Evolutionary conservation across 30 jellyfish, hydroid and myxozoan genomes (phyloP).

Genomic region (Aurelia sp.): DNA sequence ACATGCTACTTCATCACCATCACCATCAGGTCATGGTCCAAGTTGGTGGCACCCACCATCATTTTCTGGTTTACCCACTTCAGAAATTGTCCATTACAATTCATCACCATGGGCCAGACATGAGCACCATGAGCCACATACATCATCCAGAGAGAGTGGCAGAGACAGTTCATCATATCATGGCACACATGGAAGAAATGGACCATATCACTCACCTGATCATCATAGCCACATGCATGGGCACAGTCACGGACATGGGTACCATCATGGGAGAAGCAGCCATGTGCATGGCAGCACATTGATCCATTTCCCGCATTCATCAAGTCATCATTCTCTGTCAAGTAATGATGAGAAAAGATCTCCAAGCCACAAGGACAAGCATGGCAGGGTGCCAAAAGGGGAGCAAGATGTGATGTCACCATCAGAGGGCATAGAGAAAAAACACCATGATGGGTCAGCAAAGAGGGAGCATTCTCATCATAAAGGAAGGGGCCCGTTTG

Average conservation of each 20-base stretch:
- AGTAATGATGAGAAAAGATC: conserved; percentile 48
- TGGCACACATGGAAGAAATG: conserved; percentile 59
- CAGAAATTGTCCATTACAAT: conserved; percentile 54
- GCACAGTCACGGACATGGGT: conserved; percentile 34
- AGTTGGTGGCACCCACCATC: conserved; percentile 73
- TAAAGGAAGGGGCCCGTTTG: neutral
- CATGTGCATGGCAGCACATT: conserved; percentile 67
- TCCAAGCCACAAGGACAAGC: conserved; percentile 32
- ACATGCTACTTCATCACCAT: conserved; percentile 19
- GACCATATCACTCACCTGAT: conserved; percentile 38
- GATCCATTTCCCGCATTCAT: conserved; percentile 84
- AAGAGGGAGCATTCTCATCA: neutral
- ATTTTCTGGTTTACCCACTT: conserved; percentile 20
- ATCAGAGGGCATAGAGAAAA: neutral
- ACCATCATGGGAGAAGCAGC: conserved; percentile 44
- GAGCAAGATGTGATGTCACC: conserved; percentile 8
- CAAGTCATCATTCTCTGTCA: conserved; percentile 48
- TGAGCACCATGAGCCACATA: conserved; percentile 63
- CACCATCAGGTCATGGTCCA: conserved; percentile 45
- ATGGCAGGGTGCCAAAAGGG: neutral
- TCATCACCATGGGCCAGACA: conserved; percentile 70
- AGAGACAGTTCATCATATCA: conserved; percentile 34
- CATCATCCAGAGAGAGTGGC: conserved; percentile 43
- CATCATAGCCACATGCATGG: conserved; percentile 50
- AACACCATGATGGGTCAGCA: neutral